Evolutionary conservation across 2,113 vertebrate genomes (phyloP).

Genomic region (Muntiacus reevesi): DNA sequence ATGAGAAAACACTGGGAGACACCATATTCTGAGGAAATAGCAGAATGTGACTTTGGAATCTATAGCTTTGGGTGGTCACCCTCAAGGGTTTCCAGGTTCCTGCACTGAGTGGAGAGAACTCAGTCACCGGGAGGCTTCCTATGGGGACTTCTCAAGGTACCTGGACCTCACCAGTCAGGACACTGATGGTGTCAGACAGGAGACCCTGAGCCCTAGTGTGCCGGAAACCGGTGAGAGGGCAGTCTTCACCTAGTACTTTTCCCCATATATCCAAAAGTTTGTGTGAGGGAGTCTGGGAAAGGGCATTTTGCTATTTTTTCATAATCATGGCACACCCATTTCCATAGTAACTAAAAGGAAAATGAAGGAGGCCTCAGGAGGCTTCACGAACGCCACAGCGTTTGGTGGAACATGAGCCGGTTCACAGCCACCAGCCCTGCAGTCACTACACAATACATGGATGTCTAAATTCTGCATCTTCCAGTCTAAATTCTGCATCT

Average conservation of each 20-base stretch:
- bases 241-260: not conserved
- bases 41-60: rapidly evolving
- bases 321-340: rapidly evolving
- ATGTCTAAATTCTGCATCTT: not conserved
- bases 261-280: rapidly evolving
- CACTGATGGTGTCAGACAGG: not conserved
- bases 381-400: rapidly evolving
- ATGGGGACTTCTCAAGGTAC: no score
- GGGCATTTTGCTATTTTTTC: not conserved
- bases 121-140: not conserved
- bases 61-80: not conserved
- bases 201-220: not conserved
- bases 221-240: not conserved
- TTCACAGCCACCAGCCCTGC: not conserved
- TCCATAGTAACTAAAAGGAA: not conserved
- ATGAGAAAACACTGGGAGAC: not conserved
- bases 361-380: not conserved
- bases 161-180: not conserved
- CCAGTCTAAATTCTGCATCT: not conserved
- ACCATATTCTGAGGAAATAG: rapidly evolving
- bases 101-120: not conserved
- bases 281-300: not conserved
- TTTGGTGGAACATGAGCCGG: rapidly evolving
- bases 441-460: rapidly evolving
- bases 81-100: not conserved